phyloP scores from a whole-genome alignment of 2,888 invertebrate genomes.

The Eumacrocentrus americanus region DNA sequence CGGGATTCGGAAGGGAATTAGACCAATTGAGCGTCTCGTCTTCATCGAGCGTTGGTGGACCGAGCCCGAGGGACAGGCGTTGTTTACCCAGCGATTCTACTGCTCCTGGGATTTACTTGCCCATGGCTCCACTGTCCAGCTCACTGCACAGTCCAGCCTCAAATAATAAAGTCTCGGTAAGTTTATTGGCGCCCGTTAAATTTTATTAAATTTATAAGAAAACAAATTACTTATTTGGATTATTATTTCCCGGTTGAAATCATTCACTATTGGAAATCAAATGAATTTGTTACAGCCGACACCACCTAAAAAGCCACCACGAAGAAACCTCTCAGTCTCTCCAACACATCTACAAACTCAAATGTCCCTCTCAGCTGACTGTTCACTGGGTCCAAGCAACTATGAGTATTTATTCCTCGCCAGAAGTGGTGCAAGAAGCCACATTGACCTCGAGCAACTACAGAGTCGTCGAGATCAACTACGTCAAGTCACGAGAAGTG shows the following conservation, averaged over 20 bases:
- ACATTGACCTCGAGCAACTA: constrained; percentile 74
- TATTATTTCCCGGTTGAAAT: no score
- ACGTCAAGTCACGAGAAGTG: constrained; percentile 72
- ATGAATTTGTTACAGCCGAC: constrained; percentile 69
- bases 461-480: constrained; percentile 63
- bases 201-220: neutral
- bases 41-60: constrained; percentile 67
- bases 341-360: constrained; percentile 75
- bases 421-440: constrained; percentile 72
- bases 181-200: neutral
- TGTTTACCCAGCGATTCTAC: constrained; percentile 62
- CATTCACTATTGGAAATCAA: no score
- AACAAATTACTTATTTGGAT: no score
- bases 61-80: constrained; percentile 61
- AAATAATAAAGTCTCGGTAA: constrained; percentile 70
- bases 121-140: constrained; percentile 65
- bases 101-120: constrained; percentile 64
- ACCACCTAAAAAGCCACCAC: constrained; percentile 88
- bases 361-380: constrained; percentile 66
- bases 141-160: constrained; percentile 67
- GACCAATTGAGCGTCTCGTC: constrained; percentile 71
- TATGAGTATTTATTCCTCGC: constrained; percentile 71
- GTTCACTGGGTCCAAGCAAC: constrained; percentile 68
- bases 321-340: constrained; percentile 83
- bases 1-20: constrained; percentile 64